These are phyloP conservation scores for Morphnarchus princeps DNA, from an alignment of 2,113 vertebrate genomes.

Conservation along the genomic window DNA sequence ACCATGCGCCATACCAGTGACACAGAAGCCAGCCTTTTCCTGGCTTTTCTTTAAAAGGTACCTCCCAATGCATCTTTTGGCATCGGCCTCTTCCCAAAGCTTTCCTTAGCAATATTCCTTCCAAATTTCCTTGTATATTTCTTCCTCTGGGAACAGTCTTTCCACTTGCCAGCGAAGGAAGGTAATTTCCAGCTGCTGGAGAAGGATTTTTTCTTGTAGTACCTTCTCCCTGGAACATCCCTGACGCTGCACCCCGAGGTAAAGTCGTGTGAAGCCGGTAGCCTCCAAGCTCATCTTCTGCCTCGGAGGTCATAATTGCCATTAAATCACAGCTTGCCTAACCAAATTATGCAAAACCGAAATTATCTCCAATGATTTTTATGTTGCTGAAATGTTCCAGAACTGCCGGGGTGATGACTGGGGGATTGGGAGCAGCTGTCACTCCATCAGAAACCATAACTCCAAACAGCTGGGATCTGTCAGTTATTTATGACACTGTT, in stretches of 20 bases:
- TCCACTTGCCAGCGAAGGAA: background rate
- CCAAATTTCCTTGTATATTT: background rate
- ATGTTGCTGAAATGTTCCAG: conserved; percentile 72
- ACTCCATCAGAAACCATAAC: conserved; percentile 74
- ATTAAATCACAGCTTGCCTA: conserved; percentile 68
- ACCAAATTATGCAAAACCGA: conserved; percentile 76
- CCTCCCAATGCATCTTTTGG: background rate
- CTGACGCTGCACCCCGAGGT: background rate
- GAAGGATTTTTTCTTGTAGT: background rate
- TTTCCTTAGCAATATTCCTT: background rate
- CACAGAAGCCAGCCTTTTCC: background rate
- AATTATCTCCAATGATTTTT: conserved; percentile 78
- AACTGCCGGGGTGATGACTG: conserved; percentile 70
- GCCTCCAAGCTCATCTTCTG: conserved; percentile 50
- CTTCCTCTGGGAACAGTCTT: conserved; percentile 17
- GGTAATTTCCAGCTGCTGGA: conserved; percentile 19
- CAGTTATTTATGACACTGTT: conserved; percentile 62
- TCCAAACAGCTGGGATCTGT: conserved; percentile 79
- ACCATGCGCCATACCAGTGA: background rate
- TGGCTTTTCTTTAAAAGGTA: background rate
- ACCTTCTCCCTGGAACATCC: conserved; percentile 20
- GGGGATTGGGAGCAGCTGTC: conserved; percentile 78
- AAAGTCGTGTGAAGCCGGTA: background rate
- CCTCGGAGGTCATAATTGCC: conserved; percentile 70
- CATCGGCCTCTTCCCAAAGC: background rate